phyloP scores from a whole-genome alignment of 2,113 vertebrate species.

The Bucco capensis region DNA sequence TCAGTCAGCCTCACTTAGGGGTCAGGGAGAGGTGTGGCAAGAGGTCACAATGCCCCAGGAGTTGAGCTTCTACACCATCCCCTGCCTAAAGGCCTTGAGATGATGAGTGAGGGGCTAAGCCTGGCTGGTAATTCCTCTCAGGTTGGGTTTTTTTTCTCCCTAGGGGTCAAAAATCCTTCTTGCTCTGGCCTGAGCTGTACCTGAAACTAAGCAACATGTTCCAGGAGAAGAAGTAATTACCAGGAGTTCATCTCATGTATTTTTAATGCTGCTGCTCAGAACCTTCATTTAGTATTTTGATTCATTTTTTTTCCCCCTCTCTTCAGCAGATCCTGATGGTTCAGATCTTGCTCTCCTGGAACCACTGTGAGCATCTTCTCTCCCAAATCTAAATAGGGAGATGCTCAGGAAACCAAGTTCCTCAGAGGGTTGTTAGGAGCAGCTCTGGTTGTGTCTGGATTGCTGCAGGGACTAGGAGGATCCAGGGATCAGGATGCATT shows the following conservation, averaged over 20 bases:
- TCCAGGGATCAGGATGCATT: fast-evolving
- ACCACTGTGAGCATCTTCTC: not conserved
- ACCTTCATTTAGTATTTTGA: conserved; percentile 39
- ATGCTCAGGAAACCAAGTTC: not conserved
- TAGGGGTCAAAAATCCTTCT: not conserved
- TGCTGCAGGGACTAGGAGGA: not conserved
- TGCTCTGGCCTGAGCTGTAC: conserved; percentile 39
- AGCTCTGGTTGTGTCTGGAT: not conserved
- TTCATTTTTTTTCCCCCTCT: conserved; percentile 6
- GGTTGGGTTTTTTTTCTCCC: not conserved
- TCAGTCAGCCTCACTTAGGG: fast-evolving
- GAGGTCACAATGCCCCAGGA: not conserved
- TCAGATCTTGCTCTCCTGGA: not conserved
- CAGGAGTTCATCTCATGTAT: conserved; percentile 48
- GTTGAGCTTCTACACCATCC: not conserved
- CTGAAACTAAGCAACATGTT: conserved; percentile 42
- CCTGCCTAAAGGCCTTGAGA: not conserved
- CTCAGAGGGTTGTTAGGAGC: not conserved
- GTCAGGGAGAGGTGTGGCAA: fast-evolving
- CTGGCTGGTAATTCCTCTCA: not conserved
- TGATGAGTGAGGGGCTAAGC: not conserved
- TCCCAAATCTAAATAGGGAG: not conserved
- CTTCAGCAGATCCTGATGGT: not conserved
- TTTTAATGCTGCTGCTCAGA: conserved; percentile 36
- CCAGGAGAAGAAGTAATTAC: conserved; percentile 48